Evolutionary conservation across 2,888 invertebrate species (phyloP).

Genomic region (Parnassius orleans): DNA sequence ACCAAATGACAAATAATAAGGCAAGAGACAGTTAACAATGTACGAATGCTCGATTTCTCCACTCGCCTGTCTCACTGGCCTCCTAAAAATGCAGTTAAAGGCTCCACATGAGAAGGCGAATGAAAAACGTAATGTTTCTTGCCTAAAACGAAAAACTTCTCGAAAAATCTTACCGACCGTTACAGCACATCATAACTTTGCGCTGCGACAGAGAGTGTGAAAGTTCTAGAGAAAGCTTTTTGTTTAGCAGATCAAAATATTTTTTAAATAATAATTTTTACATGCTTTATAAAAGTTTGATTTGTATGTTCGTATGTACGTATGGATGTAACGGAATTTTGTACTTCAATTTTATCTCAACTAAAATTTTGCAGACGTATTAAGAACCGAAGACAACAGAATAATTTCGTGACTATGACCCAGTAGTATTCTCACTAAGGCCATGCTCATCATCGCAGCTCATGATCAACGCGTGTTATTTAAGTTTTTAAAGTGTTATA

Average conservation of each 20-base stretch:
- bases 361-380: too few species aligned
- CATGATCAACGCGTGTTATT: too few species aligned
- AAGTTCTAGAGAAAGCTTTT: constrained; percentile 15
- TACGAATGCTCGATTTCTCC: constrained; percentile 26
- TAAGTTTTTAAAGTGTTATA: too few species aligned
- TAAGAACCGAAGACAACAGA: too few species aligned
- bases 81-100: constrained; percentile 22
- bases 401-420: too few species aligned
- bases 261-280: background rate
- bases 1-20: constrained; percentile 27
- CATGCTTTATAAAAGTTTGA: too few species aligned
- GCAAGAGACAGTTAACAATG: constrained; percentile 26
- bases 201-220: constrained; percentile 2
- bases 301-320: too few species aligned
- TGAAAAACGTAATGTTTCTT: constrained; percentile 25
- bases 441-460: too few species aligned
- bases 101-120: constrained; percentile 18
- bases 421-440: too few species aligned
- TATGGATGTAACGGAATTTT: too few species aligned
- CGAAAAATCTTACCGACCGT: constrained; percentile 23
- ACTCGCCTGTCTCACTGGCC: constrained; percentile 19
- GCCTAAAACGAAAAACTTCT: constrained; percentile 22
- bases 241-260: background rate
- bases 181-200: constrained; percentile 25
- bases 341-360: too few species aligned